These are phyloP conservation scores for Yoshiicerus persimilis DNA, from an alignment of 1,140 invertebrate genomes.

Conservation along the genomic window DNA sequence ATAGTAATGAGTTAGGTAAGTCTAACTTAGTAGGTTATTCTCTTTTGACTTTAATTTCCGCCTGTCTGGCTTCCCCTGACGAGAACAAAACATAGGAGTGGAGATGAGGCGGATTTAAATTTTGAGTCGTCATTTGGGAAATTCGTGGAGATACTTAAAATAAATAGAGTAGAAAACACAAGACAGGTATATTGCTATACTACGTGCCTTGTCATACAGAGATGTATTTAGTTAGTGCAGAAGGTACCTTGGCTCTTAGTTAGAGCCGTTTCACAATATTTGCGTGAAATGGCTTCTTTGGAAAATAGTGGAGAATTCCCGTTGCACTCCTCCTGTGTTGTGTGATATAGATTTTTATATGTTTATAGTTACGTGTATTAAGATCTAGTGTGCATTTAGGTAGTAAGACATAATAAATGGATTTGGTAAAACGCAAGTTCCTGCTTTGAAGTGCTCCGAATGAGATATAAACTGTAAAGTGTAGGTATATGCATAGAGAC, in stretches of 20 bases:
- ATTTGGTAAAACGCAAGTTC: background rate
- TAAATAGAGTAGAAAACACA: background rate
- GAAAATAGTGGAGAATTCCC: too few species aligned
- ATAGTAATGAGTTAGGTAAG: background rate
- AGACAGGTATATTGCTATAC: background rate
- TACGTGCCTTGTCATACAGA: background rate
- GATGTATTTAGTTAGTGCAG: background rate
- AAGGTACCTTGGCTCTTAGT: too few species aligned
- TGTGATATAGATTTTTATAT: too few species aligned
- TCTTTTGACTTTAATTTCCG: slow-evolving; percentile 6
- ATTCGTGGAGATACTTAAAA: background rate
- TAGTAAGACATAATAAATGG: background rate
- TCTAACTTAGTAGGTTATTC: background rate
- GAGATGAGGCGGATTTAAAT: slow-evolving; percentile 1
- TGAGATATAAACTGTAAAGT: background rate
- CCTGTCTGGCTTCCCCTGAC: background rate
- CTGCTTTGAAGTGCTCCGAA: too few species aligned
- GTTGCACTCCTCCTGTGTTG: too few species aligned
- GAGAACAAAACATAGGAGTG: background rate
- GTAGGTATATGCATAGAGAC: background rate
- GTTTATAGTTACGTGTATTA: background rate
- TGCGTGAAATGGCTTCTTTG: too few species aligned
- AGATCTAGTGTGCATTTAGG: background rate
- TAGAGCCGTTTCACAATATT: too few species aligned
- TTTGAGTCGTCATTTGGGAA: slow-evolving; percentile 15